These are phyloP conservation scores for Silurus aristotelis DNA, from an alignment of 2,797 vertebrate genomes.

Conservation along the genomic window DNA sequence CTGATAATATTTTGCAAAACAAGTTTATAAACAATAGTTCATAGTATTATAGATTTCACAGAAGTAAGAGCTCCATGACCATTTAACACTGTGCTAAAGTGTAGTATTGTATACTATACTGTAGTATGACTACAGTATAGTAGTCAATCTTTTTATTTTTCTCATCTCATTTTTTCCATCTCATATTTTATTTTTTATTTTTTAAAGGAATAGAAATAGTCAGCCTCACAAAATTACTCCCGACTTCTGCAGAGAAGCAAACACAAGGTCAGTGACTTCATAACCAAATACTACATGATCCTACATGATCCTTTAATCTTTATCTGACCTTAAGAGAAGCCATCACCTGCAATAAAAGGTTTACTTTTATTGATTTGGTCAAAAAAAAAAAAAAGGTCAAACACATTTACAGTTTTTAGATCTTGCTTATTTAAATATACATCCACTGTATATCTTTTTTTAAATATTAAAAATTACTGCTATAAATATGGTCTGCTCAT, in stretches of 20 bases:
- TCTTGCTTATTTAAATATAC: neutral
- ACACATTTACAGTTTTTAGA: neutral
- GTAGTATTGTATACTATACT: too few species aligned
- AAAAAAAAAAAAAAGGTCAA: too few species aligned
- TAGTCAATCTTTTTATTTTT: too few species aligned
- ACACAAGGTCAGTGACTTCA: conserved; percentile 33
- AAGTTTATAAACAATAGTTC: neutral
- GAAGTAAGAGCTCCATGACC: neutral
- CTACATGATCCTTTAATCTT: neutral
- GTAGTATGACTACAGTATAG: neutral
- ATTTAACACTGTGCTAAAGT: too few species aligned
- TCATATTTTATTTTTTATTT: neutral
- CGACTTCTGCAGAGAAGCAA: conserved; percentile 20
- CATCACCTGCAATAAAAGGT: neutral
- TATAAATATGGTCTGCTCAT: neutral
- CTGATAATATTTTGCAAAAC: neutral
- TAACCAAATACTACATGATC: neutral
- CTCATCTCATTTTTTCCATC: neutral
- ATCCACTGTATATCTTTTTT: neutral
- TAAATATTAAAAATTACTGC: neutral
- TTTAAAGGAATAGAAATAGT: conserved; percentile 30
- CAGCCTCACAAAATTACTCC: conserved; percentile 21
- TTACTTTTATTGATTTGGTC: neutral
- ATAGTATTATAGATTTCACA: neutral
- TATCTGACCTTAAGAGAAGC: neutral